Evolutionary conservation across 1,140 invertebrate genomes (phyloP), one percentile per base, ranked within the genome.

Genomic region (Drosophila lacertosa): DNA sequence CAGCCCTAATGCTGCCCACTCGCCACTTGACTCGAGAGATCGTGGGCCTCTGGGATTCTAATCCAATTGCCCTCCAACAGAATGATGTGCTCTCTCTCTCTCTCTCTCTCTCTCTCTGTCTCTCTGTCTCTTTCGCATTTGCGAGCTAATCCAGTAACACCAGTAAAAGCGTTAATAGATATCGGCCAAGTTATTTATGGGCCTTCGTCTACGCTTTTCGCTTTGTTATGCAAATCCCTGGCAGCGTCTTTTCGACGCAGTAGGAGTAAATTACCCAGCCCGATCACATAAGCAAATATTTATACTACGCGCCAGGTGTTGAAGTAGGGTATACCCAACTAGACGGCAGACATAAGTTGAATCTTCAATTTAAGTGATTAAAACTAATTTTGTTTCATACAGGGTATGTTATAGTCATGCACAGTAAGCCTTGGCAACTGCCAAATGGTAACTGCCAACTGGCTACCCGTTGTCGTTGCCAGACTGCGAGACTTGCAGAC

Each of bases 81-180:
- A 35, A 10, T 39, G 20, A 11, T 33, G 29, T 22, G 50, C 39
- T 60, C 35, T 22, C n/a, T 26, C 42, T 35, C 47, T 26, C n/a
- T n/a, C n/a, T n/a, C n/a, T n/a, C n/a, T n/a, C n/a, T n/a, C n/a
- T n/a, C n/a, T n/a, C n/a, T n/a, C n/a, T n/a, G n/a, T n/a, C n/a
- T n/a, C n/a, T n/a, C n/a, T n/a, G n/a, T 44, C 58, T 55, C 55
- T 55, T 29, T 76, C 44, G 72, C 63, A n/a, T n/a, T n/a, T n/a
- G n/a, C n/a, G n/a, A n/a, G 82, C 67, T 86, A 88, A 88, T 89
- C 83, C 81, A 76, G 82, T 78, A 82, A 74, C 71, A 74, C 71
- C 59, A 74, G 71, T 74, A 69, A 74, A 74, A 74, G 83, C 77
- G 72, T 82, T 90, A 90, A 90, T 90, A 90, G 89, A 89, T 90